Percentiles rank a stretch among this genome's conserved stretches.
phyloP scores from a whole-genome alignment of 2,113 vertebrate genomes.

The Peucedramus taeniatus region DNA sequence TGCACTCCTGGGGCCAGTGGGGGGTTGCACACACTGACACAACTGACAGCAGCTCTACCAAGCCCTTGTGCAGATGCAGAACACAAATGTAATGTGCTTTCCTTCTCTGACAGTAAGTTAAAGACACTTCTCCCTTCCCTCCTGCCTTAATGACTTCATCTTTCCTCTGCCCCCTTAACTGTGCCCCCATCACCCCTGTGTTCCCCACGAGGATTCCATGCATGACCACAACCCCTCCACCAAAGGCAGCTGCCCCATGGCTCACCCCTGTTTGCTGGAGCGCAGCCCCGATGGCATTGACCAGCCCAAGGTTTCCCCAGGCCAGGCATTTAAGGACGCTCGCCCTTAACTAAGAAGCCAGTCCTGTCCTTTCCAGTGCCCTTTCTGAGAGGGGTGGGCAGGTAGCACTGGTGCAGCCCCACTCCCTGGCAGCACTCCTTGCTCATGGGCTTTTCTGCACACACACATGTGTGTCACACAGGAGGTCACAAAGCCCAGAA shows the following conservation, averaged over 20 bases:
- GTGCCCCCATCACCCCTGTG: not conserved
- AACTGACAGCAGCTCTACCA: not conserved
- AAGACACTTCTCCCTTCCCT: not conserved
- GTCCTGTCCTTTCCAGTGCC: not conserved
- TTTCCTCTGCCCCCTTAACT: not conserved
- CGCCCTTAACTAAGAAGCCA: not conserved
- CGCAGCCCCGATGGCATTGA: rapidly evolving
- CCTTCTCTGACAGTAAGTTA: not conserved
- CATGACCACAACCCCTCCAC: not conserved
- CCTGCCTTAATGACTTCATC: not conserved
- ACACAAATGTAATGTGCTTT: not conserved
- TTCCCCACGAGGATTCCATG: not conserved
- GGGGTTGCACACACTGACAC: not conserved
- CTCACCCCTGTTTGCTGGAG: not conserved
- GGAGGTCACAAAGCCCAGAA: not conserved
- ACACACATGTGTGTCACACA: rapidly evolving
- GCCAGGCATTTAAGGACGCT: not conserved
- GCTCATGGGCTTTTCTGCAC: not conserved
- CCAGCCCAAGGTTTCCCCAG: not conserved
- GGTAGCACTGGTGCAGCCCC: rapidly evolving
- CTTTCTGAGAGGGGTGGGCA: not conserved
- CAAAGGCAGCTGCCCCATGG: rapidly evolving
- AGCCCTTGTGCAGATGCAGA: not conserved
- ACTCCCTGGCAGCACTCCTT: rapidly evolving
- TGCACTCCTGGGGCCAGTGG: not conserved